phyloP scores from a whole-genome alignment of 2,113 vertebrate species.

The Petroica traversi region DNA sequence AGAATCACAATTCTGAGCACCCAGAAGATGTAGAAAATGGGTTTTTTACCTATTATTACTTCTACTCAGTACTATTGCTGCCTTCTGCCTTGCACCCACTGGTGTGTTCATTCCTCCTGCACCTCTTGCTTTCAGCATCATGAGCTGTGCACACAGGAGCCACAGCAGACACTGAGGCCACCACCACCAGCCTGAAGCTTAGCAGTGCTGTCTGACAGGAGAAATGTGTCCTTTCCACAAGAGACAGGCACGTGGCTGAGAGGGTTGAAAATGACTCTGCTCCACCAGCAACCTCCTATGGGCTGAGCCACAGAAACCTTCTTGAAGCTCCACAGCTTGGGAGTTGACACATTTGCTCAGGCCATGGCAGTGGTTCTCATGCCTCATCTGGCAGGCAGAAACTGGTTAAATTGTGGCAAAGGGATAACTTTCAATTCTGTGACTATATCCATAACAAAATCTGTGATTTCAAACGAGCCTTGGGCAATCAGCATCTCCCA shows the following conservation, averaged over 20 bases:
- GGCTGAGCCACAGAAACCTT: neutral
- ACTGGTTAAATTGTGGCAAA: conserved; percentile 45
- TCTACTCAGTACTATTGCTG: neutral
- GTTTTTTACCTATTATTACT: neutral
- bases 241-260: neutral
- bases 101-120: neutral
- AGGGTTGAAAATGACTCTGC: neutral
- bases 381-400: conserved; percentile 6
- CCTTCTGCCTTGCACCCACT: neutral
- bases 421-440: conserved; percentile 48
- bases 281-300: neutral
- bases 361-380: neutral
- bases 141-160: neutral
- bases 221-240: neutral
- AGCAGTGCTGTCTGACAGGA: neutral
- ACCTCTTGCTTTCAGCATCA: neutral
- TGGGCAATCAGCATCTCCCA: conserved; percentile 37
- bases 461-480: conserved; percentile 50
- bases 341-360: neutral
- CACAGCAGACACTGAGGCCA: neutral
- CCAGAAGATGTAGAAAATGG: neutral
- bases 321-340: neutral
- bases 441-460: conserved; percentile 41
- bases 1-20: too few species aligned
- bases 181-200: neutral